Evolutionary conservation across 2,888 invertebrate species (phyloP).

Genomic region (Lasioglossum lativentre): DNA sequence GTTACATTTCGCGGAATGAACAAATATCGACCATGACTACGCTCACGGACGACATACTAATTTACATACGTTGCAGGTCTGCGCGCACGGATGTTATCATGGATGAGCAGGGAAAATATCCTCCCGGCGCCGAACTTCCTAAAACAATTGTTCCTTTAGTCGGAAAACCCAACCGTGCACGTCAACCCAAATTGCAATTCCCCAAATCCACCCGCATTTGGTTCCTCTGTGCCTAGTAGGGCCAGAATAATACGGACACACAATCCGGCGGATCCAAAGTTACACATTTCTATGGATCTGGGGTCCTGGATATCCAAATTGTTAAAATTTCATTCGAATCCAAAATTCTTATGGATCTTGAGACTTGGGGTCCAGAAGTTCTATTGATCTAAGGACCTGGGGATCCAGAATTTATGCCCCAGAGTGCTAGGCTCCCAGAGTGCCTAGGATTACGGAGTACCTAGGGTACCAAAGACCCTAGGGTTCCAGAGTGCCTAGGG

Average conservation of each 20-base stretch:
- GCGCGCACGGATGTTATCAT: background rate
- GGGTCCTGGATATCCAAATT: background rate
- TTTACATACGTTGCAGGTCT: conserved; percentile 16
- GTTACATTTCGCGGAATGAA: background rate
- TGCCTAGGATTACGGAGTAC: too few relatives aligned
- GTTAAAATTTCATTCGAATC: too few relatives aligned
- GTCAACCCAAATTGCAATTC: background rate
- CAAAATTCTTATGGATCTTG: too few relatives aligned
- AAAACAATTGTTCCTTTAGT: background rate
- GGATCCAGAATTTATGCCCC: too few relatives aligned
- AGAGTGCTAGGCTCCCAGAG: too few relatives aligned
- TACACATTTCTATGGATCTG: background rate
- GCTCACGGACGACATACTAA: background rate
- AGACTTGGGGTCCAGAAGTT: too few relatives aligned
- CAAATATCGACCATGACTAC: conserved; percentile 23
- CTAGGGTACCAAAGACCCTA: too few relatives aligned
- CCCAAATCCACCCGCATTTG: background rate
- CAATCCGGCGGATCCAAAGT: background rate
- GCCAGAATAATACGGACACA: too few relatives aligned
- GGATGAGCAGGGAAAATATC: background rate
- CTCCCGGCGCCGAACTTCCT: background rate
- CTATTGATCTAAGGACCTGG: too few relatives aligned
- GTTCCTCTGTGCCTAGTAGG: too few relatives aligned
- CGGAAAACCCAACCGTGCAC: background rate
- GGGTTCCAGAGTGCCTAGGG: background rate